Conservation (phyloP, 2,797 vertebrate species). For the Calcarius lapponicus region DNA sequence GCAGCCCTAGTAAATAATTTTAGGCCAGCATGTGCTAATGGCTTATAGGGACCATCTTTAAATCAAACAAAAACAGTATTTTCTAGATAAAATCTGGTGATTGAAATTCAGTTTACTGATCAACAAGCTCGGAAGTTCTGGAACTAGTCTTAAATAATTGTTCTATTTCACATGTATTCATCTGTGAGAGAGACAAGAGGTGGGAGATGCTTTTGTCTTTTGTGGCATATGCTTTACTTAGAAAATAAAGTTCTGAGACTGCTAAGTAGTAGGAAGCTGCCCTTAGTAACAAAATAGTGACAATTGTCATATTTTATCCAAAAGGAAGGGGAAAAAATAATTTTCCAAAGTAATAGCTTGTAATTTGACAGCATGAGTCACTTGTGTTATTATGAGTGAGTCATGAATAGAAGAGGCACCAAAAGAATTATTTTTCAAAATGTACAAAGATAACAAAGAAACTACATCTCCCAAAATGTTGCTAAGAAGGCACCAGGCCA, state of each 20-base stretch:
- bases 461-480: not conserved
- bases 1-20: not conserved
- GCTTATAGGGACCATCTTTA: not conserved
- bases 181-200: not conserved
- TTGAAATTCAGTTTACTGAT: not conserved
- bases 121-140: not conserved
- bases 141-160: not conserved
- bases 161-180: not conserved
- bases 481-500: not conserved
- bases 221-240: not conserved
- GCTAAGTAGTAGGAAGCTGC: not conserved
- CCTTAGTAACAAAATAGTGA: slow-evolving; percentile 11
- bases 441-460: not conserved
- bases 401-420: slow-evolving; percentile 46
- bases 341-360: slow-evolving; percentile 27
- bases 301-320: slow-evolving; percentile 21
- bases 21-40: not conserved
- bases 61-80: not conserved
- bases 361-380: slow-evolving; percentile 63
- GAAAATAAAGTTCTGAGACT: not conserved
- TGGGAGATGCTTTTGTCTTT: slow-evolving; percentile 30
- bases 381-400: slow-evolving; percentile 35
- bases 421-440: slow-evolving; percentile 31
- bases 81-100: not conserved
- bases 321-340: slow-evolving; percentile 4